Conservation (phyloP, 1,140 invertebrate genomes). For the Dreissena polymorpha region DNA sequence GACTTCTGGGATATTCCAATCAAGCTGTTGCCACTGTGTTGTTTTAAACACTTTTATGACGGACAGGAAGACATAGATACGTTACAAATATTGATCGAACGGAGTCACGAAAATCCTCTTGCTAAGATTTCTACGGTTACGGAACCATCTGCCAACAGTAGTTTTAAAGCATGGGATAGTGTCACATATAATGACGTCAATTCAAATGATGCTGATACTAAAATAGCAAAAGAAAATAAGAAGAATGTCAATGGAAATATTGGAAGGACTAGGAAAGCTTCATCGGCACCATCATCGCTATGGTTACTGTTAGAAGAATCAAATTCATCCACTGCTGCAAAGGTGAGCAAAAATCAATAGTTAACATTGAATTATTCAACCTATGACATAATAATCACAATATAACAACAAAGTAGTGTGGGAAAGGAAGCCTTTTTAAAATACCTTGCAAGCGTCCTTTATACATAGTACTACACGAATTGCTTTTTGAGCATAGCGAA, state of each 20-base stretch:
- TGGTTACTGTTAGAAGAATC: conserved; percentile 27
- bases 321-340: conserved; percentile 3
- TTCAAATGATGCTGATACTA: background rate
- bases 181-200: too few species aligned
- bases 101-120: background rate
- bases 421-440: too few species aligned
- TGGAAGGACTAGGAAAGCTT: background rate
- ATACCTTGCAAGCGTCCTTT: too few species aligned
- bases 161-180: too few species aligned
- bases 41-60: conserved; percentile 18
- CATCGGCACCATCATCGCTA: background rate
- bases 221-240: background rate
- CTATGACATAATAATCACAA: too few species aligned
- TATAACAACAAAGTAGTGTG: too few species aligned
- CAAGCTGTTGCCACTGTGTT: background rate
- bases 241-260: background rate
- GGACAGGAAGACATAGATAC: background rate
- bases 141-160: too few species aligned
- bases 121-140: background rate
- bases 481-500: too few species aligned
- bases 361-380: too few species aligned
- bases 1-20: conserved; percentile 4
- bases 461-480: too few species aligned
- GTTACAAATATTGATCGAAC: background rate
- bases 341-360: background rate